A percentile compares a stretch with the other conserved stretches of the same genome.
These are phyloP conservation scores for Hycleus cichorii DNA, from an alignment of 1,140 invertebrate species.

Conservation along the genomic window DNA sequence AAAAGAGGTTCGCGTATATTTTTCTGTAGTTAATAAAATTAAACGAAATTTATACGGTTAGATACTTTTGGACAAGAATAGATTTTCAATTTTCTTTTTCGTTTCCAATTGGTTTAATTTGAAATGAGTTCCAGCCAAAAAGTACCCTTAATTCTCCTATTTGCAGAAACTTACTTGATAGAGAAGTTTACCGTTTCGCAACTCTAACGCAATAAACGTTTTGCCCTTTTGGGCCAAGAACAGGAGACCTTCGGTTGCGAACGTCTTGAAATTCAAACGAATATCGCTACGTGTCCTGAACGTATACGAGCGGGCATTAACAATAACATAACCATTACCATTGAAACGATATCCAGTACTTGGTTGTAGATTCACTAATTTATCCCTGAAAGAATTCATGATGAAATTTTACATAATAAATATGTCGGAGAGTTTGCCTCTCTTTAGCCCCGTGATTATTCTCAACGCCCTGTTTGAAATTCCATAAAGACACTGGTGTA, in stretches of 20 bases:
- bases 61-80: no score
- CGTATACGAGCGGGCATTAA: constrained; percentile 51
- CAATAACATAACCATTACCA: constrained; percentile 72
- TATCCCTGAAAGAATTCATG: constrained; percentile 46
- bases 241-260: constrained; percentile 76
- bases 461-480: constrained; percentile 72
- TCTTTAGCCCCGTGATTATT: constrained; percentile 66
- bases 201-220: constrained; percentile 78
- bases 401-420: not conserved
- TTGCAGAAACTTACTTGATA: constrained; percentile 50
- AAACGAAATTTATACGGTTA: no score
- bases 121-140: constrained; percentile 17
- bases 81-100: no score
- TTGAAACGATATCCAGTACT: constrained; percentile 75
- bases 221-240: constrained; percentile 69
- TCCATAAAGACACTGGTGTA: constrained; percentile 87
- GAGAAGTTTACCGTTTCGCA: constrained; percentile 67
- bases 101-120: no score
- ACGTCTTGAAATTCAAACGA: constrained; percentile 77
- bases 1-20: no score
- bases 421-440: constrained; percentile 45
- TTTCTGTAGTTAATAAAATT: no score
- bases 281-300: constrained; percentile 53
- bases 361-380: constrained; percentile 52
- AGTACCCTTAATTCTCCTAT: no score